These are phyloP conservation scores for Aegypius monachus DNA, from an alignment of 2,113 vertebrate species.

Conservation along the genomic window DNA sequence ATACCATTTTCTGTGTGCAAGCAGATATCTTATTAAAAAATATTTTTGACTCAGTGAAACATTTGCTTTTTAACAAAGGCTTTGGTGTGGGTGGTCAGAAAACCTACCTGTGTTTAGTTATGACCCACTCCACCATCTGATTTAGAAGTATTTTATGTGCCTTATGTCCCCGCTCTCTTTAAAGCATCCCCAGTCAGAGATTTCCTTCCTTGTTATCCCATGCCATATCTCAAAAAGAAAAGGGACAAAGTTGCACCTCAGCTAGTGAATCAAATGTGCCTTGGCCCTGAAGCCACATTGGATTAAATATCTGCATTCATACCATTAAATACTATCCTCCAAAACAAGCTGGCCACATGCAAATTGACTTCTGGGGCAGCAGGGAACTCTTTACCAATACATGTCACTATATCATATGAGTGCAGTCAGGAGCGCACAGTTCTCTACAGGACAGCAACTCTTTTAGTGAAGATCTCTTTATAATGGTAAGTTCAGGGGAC, in stretches of 20 bases:
- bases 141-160: background rate
- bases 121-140: background rate
- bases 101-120: background rate
- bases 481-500: background rate
- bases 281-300: background rate
- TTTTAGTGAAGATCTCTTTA: background rate
- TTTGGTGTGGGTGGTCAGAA: background rate
- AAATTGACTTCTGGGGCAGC: background rate
- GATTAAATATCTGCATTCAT: background rate
- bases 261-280: background rate
- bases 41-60: background rate
- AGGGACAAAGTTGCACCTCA: background rate
- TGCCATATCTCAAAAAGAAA: background rate
- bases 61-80: background rate
- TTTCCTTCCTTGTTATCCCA: background rate
- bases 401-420: background rate
- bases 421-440: rapidly evolving
- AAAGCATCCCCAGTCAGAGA: background rate
- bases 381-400: background rate
- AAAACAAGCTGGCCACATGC: background rate
- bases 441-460: background rate
- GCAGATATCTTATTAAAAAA: background rate
- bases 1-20: background rate
- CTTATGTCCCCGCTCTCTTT: background rate
- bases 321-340: background rate